A percentile compares a stretch with the other conserved stretches of the same genome.
Evolutionary conservation across 2,888 invertebrate genomes (phyloP).

Genomic region (Gortyna flavago): DNA sequence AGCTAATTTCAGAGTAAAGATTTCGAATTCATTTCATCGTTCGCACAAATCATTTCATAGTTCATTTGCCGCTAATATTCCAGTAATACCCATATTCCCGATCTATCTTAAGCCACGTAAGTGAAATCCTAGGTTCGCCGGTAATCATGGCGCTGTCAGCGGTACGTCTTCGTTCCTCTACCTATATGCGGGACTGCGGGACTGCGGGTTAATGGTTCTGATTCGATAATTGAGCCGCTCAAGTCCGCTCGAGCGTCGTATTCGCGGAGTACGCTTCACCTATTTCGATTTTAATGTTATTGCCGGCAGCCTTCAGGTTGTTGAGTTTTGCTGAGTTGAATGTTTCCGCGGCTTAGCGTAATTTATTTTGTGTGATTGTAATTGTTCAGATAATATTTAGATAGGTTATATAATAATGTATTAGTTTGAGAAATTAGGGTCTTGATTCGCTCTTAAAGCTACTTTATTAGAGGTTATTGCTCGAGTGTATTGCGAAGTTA

Average conservation of each 20-base stretch:
- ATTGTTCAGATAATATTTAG: slow-evolving; percentile 40
- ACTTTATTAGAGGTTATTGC: slow-evolving; percentile 18
- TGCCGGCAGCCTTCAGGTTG: slow-evolving; percentile 33
- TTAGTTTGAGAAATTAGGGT: slow-evolving; percentile 17
- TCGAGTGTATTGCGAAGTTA: slow-evolving; percentile 20
- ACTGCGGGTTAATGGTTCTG: slow-evolving; percentile 53
- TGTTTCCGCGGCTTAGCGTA: slow-evolving; percentile 25
- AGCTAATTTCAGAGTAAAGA: neutral
- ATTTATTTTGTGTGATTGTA: slow-evolving; percentile 43
- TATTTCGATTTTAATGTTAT: slow-evolving; percentile 57
- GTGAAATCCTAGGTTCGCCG: slow-evolving; percentile 58
- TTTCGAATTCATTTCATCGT: neutral
- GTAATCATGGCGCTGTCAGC: slow-evolving; percentile 56
- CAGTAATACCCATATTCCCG: slow-evolving; percentile 21
- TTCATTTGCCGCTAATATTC: slow-evolving; percentile 23
- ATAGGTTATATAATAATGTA: slow-evolving; percentile 27
- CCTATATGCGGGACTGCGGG: slow-evolving; percentile 30
- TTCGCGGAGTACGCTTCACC: slow-evolving; percentile 47
- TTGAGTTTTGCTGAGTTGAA: slow-evolving; percentile 15
- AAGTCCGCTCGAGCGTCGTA: slow-evolving; percentile 42
- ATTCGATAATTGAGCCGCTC: slow-evolving; percentile 68
- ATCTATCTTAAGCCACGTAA: slow-evolving; percentile 43
- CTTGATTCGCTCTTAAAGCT: slow-evolving; percentile 20
- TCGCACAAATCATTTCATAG: slow-evolving; percentile 3
- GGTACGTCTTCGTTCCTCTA: slow-evolving; percentile 44